phyloP scores from a whole-genome alignment of 2,888 invertebrate genomes.

The Cataglyphis cursor region DNA sequence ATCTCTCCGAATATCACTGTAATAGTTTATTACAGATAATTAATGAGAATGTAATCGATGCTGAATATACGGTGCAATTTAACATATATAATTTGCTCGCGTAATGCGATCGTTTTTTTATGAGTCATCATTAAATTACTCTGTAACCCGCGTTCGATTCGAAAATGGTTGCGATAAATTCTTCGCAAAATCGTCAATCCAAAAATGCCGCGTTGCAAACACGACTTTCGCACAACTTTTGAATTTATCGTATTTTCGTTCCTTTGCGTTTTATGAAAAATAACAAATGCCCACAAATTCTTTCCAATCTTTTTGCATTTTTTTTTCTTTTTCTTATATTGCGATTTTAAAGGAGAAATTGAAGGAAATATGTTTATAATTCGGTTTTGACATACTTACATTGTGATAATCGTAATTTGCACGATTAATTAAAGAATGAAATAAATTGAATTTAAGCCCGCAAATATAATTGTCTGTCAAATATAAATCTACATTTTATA shows the following conservation, averaged over 20 bases:
- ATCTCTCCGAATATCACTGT: neutral
- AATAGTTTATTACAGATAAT: neutral
- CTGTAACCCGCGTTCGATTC: neutral
- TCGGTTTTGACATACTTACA: neutral
- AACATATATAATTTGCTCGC: neutral
- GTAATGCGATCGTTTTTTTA: neutral
- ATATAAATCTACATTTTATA: neutral
- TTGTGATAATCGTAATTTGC: neutral
- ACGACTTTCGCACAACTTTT: neutral
- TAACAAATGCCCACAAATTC: neutral
- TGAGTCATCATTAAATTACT: constrained; percentile 5
- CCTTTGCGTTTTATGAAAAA: neutral
- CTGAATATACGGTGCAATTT: neutral
- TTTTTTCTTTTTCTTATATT: neutral
- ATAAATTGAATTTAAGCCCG: neutral
- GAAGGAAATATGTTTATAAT: neutral
- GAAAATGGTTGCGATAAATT: constrained; percentile 10
- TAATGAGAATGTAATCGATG: neutral
- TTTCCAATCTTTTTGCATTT: neutral
- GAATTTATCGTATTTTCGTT: neutral
- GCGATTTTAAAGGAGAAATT: neutral
- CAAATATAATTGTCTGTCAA: neutral
- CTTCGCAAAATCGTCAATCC: neutral
- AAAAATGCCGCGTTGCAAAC: neutral
- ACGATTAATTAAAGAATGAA: neutral